Base-by-base conservation (phyloP, 1,140 invertebrate genomes). In the Armadillidium nasatum region DNA sequence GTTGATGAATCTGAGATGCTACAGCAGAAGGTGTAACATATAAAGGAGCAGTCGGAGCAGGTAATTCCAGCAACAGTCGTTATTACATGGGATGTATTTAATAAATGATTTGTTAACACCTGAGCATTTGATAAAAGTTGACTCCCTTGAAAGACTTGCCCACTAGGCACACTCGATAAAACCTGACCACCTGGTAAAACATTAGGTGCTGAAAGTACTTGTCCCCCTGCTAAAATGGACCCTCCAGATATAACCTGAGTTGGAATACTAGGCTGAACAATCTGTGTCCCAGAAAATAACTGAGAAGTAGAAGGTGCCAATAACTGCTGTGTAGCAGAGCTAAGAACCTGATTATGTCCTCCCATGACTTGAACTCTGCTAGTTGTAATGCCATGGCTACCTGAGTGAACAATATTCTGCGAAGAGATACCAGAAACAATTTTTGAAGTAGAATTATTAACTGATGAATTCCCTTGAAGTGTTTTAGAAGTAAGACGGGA, bases 81-180 rank as follows among this genome's bases (percentile, higher is more conserved):
- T 4, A 60, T 60, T 19, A 60, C 50, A 60, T 60, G 50, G 7
- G 50, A 60, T 15, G 11, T 60, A 7, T 60, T 60, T 60, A 60
- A 60, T 60, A 60, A 60, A 60, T 60, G 50, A 60, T 60, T 60
- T 60, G 50, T 60, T 60, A 60, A 19, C 50, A 60, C 50, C 50
- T 60, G 50, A 60, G 50, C 50, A 60, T 60, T 60, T 60, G 50
- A 60, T 60, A 60, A 60, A 13, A 60, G 19, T 19, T 60, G 50
- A 13, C 50, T 19, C 19, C 50, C 50, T 7, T 60, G 50, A 60
- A 60, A 60, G 19, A 60, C 50, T 7, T 60, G 50, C 50, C 50
- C 50, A 60, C 50, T 60, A 19, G 50, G 50, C 50, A 60, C 19
- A 19, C 50, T 60, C 19, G 50, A 60, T 13, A 60, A 19, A 4